phyloP scores from a whole-genome alignment of 2,888 invertebrate genomes.

The Lottia scabra region DNA sequence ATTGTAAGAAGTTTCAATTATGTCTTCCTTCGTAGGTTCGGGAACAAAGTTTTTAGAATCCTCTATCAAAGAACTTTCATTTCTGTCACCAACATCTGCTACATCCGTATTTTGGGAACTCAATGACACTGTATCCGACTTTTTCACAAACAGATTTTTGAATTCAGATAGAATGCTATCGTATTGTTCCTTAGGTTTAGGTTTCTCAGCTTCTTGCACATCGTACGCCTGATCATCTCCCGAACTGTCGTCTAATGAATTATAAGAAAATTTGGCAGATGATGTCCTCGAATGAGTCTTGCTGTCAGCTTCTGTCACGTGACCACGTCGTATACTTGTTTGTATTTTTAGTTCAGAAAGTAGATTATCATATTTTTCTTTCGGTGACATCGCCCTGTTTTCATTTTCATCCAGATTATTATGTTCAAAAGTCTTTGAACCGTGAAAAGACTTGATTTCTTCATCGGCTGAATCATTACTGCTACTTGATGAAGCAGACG shows the following conservation, averaged over 20 bases:
- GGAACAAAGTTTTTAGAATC: too few relatives aligned
- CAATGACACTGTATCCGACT: neutral
- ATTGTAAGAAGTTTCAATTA: too few relatives aligned
- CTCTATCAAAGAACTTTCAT: too few relatives aligned
- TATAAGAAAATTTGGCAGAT: conserved; percentile 14
- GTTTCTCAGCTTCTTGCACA: neutral
- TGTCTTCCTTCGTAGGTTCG: too few relatives aligned
- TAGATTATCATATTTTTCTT: neutral
- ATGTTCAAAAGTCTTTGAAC: too few relatives aligned
- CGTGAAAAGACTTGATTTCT: too few relatives aligned
- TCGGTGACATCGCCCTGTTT: neutral
- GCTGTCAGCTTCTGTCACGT: conserved; percentile 16
- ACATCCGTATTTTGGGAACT: too few relatives aligned
- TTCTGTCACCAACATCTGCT: too few relatives aligned
- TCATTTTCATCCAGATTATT: neutral
- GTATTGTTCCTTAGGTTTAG: neutral
- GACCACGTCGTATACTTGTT: conserved; percentile 6
- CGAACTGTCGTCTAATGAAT: neutral
- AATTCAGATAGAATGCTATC: neutral
- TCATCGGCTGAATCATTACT: too few relatives aligned
- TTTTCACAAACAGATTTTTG: neutral
- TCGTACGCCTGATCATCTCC: neutral
- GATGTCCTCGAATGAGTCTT: conserved; percentile 3
- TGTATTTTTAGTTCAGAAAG: neutral
- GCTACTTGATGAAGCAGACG: too few relatives aligned